Percentiles rank a stretch among this genome's conserved stretches.
Conservation (phyloP, 2,888 invertebrate genomes). For the Acronicta aceris region DNA sequence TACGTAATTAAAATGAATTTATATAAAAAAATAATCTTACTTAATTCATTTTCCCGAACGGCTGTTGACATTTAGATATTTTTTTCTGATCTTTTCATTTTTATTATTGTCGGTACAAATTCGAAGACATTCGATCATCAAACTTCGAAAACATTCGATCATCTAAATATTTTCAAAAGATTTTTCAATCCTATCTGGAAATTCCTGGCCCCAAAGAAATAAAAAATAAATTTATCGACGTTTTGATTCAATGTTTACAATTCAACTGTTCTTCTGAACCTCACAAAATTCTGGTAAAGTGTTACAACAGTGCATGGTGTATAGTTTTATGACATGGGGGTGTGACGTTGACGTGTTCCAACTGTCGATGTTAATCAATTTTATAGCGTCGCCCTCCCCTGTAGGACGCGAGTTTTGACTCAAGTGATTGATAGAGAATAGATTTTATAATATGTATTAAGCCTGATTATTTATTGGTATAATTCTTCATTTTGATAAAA, state of each 20-base stretch:
- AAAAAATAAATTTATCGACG: conserved; percentile 19
- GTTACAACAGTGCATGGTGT: conserved; percentile 41
- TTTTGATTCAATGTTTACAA: conserved; percentile 22
- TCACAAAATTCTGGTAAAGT: conserved; percentile 37
- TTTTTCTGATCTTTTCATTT: too few species aligned
- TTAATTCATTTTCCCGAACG: too few species aligned
- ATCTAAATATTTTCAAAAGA: too few species aligned
- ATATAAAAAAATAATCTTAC: too few species aligned
- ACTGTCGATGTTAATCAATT: conserved; percentile 68
- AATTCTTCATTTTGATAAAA: too few species aligned
- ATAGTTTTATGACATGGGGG: conserved; percentile 49
- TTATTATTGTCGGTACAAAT: too few species aligned
- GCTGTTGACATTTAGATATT: too few species aligned
- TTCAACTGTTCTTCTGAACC: conserved; percentile 24
- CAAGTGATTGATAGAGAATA: conserved; percentile 25
- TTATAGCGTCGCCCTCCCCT: conserved; percentile 57
- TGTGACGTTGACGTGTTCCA: conserved; percentile 33
- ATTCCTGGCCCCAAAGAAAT: neutral
- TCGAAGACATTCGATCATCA: too few species aligned
- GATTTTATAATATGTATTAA: conserved; percentile 28
- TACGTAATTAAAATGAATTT: too few species aligned
- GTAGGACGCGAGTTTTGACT: conserved; percentile 7
- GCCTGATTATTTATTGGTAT: too few species aligned
- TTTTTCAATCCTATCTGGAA: too few species aligned
- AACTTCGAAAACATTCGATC: too few species aligned